Percentiles rank a stretch among this genome's conserved stretches.
phyloP scores from a whole-genome alignment of 2,888 invertebrate species.

The Bimastos eiseni region DNA sequence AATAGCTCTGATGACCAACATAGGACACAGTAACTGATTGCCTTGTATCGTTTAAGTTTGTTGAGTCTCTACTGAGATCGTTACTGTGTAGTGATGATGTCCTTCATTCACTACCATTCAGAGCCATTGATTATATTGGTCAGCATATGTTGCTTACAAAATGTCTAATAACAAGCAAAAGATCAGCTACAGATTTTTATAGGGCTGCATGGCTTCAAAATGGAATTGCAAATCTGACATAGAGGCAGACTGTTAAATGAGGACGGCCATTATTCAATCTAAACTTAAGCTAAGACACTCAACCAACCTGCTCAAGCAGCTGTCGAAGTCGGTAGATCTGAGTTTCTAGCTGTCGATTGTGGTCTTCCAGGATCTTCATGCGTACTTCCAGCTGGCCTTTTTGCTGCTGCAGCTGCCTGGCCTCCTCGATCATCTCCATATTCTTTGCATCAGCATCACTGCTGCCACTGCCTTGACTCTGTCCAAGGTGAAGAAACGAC shows the following conservation, averaged over 20 bases:
- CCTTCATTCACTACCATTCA: too few species aligned
- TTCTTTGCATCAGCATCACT: constrained; percentile 42
- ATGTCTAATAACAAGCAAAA: too few species aligned
- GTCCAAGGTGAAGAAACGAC: constrained; percentile 17
- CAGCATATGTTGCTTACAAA: too few species aligned
- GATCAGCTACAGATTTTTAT: too few species aligned
- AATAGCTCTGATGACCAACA: not conserved
- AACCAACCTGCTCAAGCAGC: constrained; percentile 68
- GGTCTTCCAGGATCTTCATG: constrained; percentile 97
- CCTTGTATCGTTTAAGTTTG: too few species aligned
- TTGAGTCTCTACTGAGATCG: too few species aligned
- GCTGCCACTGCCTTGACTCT: not conserved
- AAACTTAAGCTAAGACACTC: not conserved
- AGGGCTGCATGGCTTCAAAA: not conserved
- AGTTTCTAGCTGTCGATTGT: constrained; percentile 93
- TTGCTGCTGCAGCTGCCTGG: constrained; percentile 88
- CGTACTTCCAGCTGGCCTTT: constrained; percentile 93
- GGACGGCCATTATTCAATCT: not conserved
- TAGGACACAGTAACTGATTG: too few species aligned
- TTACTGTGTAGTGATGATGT: too few species aligned
- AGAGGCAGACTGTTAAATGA: not conserved
- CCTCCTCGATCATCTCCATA: constrained; percentile 76
- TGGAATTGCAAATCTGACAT: not conserved
- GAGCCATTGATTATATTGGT: too few species aligned
- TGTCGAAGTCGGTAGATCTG: constrained; percentile 87